Conservation (phyloP, 2,113 vertebrate species). For the Holacanthus passer region DNA sequence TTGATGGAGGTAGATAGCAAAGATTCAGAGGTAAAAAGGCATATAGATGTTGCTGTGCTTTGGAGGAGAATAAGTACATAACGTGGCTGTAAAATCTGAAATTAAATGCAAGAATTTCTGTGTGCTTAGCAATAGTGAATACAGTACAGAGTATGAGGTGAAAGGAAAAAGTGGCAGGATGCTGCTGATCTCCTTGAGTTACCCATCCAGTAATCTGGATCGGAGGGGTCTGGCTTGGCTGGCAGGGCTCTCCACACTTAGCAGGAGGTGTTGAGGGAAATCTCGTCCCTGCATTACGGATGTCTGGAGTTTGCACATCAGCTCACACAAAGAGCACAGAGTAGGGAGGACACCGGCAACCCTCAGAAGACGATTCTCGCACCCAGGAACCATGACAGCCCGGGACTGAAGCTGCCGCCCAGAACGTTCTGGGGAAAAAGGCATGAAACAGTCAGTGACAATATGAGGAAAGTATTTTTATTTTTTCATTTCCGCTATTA, state of each 20-base stretch:
- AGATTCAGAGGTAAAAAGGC: conserved; percentile 78
- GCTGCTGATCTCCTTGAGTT: conserved; percentile 74
- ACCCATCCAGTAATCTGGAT: conserved; percentile 60
- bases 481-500: no score
- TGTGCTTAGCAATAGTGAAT: conserved; percentile 61
- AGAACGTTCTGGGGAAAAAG: conserved; percentile 85
- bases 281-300: conserved; percentile 31
- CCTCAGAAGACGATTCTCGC: conserved; percentile 81
- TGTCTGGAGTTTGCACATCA: conserved; percentile 7
- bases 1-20: conserved; percentile 85
- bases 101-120: conserved; percentile 59
- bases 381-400: conserved; percentile 90
- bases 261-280: conserved; percentile 31
- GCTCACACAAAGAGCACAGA: conserved; percentile 88
- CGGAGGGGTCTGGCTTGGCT: conserved; percentile 45
- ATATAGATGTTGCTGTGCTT: conserved; percentile 75
- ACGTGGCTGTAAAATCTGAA: conserved; percentile 57
- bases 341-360: conserved; percentile 84
- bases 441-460: neutral
- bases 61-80: conserved; percentile 57
- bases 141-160: conserved; percentile 73
- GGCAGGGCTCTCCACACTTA: conserved; percentile 48
- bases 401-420: conserved; percentile 82
- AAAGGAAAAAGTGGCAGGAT: conserved; percentile 75
- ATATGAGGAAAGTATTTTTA: neutral